Evolutionary conservation across 2,797 vertebrate genomes (phyloP).

Genomic region (Pseudocheirus occidentalis): DNA sequence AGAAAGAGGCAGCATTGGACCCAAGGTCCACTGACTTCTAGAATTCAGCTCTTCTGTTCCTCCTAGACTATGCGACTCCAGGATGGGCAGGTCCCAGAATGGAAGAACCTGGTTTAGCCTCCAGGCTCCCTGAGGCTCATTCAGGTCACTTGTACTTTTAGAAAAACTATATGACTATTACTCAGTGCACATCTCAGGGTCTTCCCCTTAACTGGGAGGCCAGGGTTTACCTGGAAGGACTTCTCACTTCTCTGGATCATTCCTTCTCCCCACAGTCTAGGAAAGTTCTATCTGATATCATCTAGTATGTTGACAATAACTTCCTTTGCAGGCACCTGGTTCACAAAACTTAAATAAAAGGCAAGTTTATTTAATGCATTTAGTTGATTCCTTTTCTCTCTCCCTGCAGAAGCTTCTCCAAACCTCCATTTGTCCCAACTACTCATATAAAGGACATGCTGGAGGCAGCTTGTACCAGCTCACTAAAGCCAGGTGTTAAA

Average conservation of each 20-base stretch:
- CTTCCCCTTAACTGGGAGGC: neutral
- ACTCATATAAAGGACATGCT: neutral
- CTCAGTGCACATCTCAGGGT: neutral
- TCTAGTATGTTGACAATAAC: neutral
- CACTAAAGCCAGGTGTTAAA: neutral
- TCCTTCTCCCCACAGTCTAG: neutral
- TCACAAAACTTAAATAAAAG: neutral
- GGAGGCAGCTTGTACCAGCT: neutral
- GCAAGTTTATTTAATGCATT: neutral
- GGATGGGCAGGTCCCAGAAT: neutral
- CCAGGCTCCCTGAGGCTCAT: neutral
- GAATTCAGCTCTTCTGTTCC: neutral
- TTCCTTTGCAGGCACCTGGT: neutral
- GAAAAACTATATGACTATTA: neutral
- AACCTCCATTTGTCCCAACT: neutral
- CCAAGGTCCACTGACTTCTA: neutral
- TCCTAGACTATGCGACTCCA: neutral
- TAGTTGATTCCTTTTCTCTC: neutral
- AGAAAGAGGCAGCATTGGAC: neutral
- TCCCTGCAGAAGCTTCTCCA: neutral
- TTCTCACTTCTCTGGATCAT: no score
- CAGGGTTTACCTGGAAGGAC: neutral
- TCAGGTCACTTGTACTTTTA: neutral
- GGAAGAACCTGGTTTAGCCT: neutral
- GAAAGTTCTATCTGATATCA: neutral